These are phyloP conservation scores for Sturmia bella DNA, from an alignment of 2,888 invertebrate genomes.

Conservation along the genomic window DNA sequence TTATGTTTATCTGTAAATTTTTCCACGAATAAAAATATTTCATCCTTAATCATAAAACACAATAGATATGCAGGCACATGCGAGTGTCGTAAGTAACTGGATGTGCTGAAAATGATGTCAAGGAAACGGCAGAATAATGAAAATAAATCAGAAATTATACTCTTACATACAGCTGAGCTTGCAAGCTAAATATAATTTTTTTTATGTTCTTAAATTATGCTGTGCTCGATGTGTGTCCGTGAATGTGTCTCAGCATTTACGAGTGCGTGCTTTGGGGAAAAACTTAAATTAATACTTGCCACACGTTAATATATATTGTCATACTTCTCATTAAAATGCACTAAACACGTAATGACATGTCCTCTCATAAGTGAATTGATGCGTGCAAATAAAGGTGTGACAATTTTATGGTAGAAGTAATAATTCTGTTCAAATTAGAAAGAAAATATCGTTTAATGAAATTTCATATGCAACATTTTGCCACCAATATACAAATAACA, in stretches of 20 bases:
- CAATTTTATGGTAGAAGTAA: slow-evolving; percentile 10
- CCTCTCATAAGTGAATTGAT: slow-evolving; percentile 24
- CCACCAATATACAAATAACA: too few species aligned
- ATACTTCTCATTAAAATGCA: slow-evolving; percentile 29
- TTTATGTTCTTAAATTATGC: too few species aligned
- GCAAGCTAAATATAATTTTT: too few species aligned
- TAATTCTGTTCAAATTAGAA: neutral
- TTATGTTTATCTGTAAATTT: slow-evolving; percentile 4
- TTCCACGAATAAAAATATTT: neutral
- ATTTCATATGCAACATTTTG: neutral
- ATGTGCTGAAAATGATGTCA: neutral
- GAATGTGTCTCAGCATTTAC: neutral
- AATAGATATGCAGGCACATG: neutral
- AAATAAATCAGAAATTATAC: slow-evolving; percentile 68
- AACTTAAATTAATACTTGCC: slow-evolving; percentile 1
- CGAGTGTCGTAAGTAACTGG: neutral
- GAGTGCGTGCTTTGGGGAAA: neutral
- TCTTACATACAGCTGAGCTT: too few species aligned
- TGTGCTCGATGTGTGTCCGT: too few species aligned
- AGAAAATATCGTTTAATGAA: neutral
- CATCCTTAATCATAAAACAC: neutral
- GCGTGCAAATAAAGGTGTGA: slow-evolving; percentile 25
- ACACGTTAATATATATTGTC: slow-evolving; percentile 17
- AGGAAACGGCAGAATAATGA: slow-evolving; percentile 48
- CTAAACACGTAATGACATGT: slow-evolving; percentile 51